These are phyloP conservation scores for Chloromyia formosa DNA, from an alignment of 2,888 invertebrate species.

Conservation along the genomic window DNA sequence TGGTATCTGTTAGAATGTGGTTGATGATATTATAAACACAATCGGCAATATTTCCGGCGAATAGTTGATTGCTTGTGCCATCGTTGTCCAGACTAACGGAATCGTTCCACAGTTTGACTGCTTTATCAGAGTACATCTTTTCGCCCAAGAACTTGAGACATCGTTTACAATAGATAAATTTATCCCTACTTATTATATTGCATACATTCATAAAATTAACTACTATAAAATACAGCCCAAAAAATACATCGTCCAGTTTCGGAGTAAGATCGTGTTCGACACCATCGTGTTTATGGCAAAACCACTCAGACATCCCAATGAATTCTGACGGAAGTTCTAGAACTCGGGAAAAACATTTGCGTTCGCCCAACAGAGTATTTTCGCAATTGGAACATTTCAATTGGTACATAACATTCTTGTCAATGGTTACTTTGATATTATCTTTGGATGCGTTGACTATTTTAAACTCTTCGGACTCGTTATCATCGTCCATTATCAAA, in stretches of 20 bases:
- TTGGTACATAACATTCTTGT: slow-evolving; percentile 27
- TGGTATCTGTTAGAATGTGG: slow-evolving; percentile 27
- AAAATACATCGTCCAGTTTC: slow-evolving; percentile 48
- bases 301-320: slow-evolving; percentile 50
- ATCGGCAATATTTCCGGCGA: background rate
- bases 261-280: slow-evolving; percentile 42
- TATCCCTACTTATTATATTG: slow-evolving; percentile 42
- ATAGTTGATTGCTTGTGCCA: slow-evolving; percentile 1
- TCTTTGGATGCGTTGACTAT: slow-evolving; percentile 20
- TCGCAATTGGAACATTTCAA: slow-evolving; percentile 48
- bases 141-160: slow-evolving; percentile 50
- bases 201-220: slow-evolving; percentile 42
- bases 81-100: slow-evolving; percentile 5
- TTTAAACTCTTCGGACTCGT: slow-evolving; percentile 16
- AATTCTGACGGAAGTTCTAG: slow-evolving; percentile 50
- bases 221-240: slow-evolving; percentile 49
- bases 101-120: slow-evolving; percentile 46
- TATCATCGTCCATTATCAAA: slow-evolving; percentile 12
- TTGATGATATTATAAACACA: slow-evolving; percentile 27
- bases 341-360: slow-evolving; percentile 46
- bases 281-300: slow-evolving; percentile 50
- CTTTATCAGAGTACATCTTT: slow-evolving; percentile 25
- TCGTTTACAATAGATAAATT: slow-evolving; percentile 47
- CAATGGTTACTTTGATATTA: slow-evolving; percentile 17
- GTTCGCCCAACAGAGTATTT: slow-evolving; percentile 24